Evolutionary conservation across 2,888 invertebrate genomes (phyloP), one percentile per base, ranked within the genome.

Genomic region (Lochmaea crataegi): DNA sequence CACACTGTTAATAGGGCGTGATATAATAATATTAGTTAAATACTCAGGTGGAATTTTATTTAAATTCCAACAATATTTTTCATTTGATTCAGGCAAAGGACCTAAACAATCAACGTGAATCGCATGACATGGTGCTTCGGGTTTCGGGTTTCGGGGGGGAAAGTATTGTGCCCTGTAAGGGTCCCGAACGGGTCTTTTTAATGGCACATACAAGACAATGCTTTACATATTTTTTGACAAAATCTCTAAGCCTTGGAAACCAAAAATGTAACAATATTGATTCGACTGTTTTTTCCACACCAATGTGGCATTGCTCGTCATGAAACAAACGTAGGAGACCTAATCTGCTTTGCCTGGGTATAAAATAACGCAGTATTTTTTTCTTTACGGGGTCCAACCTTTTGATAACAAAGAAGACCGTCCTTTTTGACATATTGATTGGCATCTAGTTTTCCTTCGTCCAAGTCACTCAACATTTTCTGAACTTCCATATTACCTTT

Each of bases 301-400:
- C 80, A 14, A 81, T 64, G 57, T 80, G 80, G 57, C 79, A 80
- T 56, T 79, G 80, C 58, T 80, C 79, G 60, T 80, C 80, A 70
- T 81, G 79, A 61, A 81, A 80, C 18, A 81, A 65, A 18, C 78
- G 73, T 10, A 80, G 63, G 22, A 80, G 57, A 14, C 78, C 79
- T 12, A 80, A 38, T 42, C 76, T 12, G 45, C 64, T 64, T 41
- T 64, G 41, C 65, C 76, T 78, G 64, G 74, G 77, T 10, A 77
- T 74, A 66, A 74, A 75, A 48, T 42, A 77, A 11, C 65, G 66
- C 9, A 72, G 16, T 53, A 51, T 61, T 63, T 65, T 53, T 18
- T 69, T n/a, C 61, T 56, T 68, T 65, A 51, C 79, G 64, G 5
- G 32, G 32, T 32, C 32, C 32, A 32, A 32, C 32, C 32, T 32